These are phyloP conservation scores for Actinia equina DNA, from an alignment of 64 coral and sea anemone genomes.

Conservation along the genomic window DNA sequence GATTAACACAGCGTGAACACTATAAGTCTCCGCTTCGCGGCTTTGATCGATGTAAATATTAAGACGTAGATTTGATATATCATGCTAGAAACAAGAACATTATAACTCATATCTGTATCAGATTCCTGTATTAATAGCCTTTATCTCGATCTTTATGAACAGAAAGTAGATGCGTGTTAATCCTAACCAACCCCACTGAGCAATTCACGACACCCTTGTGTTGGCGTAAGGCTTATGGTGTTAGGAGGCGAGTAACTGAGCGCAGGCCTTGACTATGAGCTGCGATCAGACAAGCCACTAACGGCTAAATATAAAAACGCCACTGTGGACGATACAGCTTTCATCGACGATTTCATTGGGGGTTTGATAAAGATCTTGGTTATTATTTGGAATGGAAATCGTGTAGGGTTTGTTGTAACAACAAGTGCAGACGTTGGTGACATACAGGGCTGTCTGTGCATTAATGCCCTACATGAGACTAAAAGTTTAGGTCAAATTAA, in stretches of 20 bases:
- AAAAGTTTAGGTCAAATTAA: constrained; percentile 10
- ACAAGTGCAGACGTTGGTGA: not conserved
- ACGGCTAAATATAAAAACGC: not conserved
- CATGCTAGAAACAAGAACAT: not conserved
- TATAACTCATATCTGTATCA: not conserved
- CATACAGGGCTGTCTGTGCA: not conserved
- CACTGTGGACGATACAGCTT: not conserved
- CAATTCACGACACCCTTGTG: not conserved
- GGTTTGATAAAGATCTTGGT: constrained; percentile 2
- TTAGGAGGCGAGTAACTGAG: not conserved
- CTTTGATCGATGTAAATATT: constrained; percentile 6
- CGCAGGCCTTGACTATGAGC: not conserved
- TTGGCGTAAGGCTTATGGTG: not conserved
- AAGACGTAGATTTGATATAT: not conserved
- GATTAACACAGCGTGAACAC: not conserved
- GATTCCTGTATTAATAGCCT: constrained; percentile 14
- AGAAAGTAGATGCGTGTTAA: constrained; percentile 9
- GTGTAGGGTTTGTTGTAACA: constrained; percentile 14
- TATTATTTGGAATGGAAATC: constrained; percentile 7
- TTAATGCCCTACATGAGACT: not conserved
- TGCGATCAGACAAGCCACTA: too few species aligned
- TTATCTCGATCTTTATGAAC: constrained; percentile 9
- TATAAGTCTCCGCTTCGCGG: not conserved
- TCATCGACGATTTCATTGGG: not conserved
- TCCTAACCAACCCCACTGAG: not conserved